Base-by-base conservation (phyloP, 2,113 vertebrate genomes). In the Oryzias melastigma region DNA sequence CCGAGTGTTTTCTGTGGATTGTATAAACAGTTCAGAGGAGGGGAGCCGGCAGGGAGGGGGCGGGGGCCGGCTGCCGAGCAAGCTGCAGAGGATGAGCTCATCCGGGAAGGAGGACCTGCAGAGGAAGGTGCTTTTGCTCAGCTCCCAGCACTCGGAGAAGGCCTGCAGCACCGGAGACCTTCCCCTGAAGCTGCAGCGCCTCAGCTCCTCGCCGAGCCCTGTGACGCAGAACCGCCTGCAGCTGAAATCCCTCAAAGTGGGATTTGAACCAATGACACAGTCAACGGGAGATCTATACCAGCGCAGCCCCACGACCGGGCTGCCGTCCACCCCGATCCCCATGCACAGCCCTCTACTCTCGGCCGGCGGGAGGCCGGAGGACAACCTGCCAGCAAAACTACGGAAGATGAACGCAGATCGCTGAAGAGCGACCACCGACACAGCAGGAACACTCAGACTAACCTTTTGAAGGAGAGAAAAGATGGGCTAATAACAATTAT, bases 91-190 rank as follows among this genome's bases (percentile, higher is more conserved):
- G 67, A 93, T 95, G 73, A 94, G 92, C 49, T 91, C 92, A 0
- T 92, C 79, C 0, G 88, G 92, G 20, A 94, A 85, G 68, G 93
- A 93, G 65, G 89, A 93, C 48, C 82, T 94, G 58, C 93, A 93
- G 65, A 86, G 80, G 55, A 92, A 86, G 65, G 88, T 93, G 63
- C 83, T 91, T 17, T 80, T 91, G 56, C 88, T 91, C 73, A 88
- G 83, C 70, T 92, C 93, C 10, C 85, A 90, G 72, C 86, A 84
- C 17, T 65, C 85, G 0, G 91, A 92, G 80, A 94, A 92, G 83
- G 92, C 92, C 13, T 92, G 86, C 80, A 93, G 93, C 80, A 93
- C 93, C 0, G 92, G 93, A 3, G 94, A 96, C 56, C 90, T 96
- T 66, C 93, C 93, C 0, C 65, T 94, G 14, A 92, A 94, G 83